Conservation (phyloP, 2,797 vertebrate species). For the Heteromormyrus szaboi region DNA sequence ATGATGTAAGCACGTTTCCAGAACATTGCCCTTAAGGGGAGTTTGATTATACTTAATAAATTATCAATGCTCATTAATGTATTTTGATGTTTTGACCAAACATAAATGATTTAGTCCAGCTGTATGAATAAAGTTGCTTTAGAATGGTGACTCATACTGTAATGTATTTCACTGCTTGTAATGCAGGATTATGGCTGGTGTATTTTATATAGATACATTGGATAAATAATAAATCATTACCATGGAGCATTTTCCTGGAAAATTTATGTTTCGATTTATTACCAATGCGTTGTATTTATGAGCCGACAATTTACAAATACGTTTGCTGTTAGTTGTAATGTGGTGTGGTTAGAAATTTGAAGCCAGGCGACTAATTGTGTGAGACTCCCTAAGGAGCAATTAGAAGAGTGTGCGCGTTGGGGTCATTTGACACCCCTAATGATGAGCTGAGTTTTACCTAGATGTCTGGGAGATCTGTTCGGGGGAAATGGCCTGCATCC, state of each 20-base stretch:
- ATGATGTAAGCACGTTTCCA: constrained; percentile 1
- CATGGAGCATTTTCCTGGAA: neutral
- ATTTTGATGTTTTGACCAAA: constrained; percentile 14
- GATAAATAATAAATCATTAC: constrained; percentile 3
- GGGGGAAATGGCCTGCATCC: neutral
- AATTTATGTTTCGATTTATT: neutral
- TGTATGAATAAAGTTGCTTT: neutral
- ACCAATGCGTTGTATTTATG: neutral
- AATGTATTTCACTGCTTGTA: neutral
- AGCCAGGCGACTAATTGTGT: neutral
- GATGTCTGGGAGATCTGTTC: neutral
- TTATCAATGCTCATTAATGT: constrained; percentile 14
- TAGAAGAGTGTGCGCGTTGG: neutral
- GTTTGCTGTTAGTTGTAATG: neutral
- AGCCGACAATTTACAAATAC: neutral
- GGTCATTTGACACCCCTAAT: neutral
- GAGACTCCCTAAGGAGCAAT: neutral
- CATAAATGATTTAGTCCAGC: constrained; percentile 3
- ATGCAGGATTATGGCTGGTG: neutral
- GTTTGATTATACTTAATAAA: constrained; percentile 12
- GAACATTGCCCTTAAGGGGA: constrained; percentile 3
- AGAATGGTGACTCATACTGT: neutral
- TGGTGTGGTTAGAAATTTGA: neutral
- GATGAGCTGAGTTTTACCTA: neutral
- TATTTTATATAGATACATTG: neutral